phyloP scores from a whole-genome alignment of 2,113 vertebrate genomes.

The Hemiscyllium ocellatum region DNA sequence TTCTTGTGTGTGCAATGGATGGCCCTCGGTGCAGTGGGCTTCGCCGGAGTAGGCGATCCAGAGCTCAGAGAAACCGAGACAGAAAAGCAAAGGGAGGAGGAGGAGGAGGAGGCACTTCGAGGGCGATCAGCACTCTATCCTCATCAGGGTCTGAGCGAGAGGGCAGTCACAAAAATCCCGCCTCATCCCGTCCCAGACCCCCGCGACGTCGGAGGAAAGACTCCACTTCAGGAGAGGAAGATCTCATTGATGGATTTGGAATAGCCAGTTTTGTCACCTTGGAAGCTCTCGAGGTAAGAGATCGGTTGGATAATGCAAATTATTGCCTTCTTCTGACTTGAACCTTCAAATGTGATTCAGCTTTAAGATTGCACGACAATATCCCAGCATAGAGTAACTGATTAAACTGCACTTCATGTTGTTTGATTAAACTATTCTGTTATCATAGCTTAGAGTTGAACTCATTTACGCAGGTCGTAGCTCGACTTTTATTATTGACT shows the following conservation, averaged over 20 bases:
- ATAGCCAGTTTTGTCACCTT: slow-evolving; percentile 82
- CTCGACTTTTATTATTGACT: not conserved
- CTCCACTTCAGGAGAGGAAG: slow-evolving; percentile 83
- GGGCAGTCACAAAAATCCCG: slow-evolving; percentile 64
- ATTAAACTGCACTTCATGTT: not conserved
- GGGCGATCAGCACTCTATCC: slow-evolving; percentile 51
- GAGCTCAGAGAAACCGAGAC: slow-evolving; percentile 74
- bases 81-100: slow-evolving; percentile 60
- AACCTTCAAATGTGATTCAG: not conserved
- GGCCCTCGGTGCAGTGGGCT: slow-evolving; percentile 75
- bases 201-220: slow-evolving; percentile 81
- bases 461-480: not conserved
- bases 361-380: not conserved
- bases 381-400: not conserved
- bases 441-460: not conserved
- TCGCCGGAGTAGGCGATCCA: slow-evolving; percentile 82
- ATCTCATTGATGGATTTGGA: slow-evolving; percentile 91
- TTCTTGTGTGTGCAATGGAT: slow-evolving; percentile 67
- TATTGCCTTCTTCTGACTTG: not conserved
- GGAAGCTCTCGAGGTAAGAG: slow-evolving; percentile 83
- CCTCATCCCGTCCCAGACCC: slow-evolving; percentile 75
- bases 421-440: not conserved
- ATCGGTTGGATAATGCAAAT: not conserved
- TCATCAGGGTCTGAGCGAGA: slow-evolving; percentile 85
- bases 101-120: slow-evolving; percentile 54